Conservation (phyloP, 2,113 vertebrate species). For the Propithecus coquereli region DNA sequence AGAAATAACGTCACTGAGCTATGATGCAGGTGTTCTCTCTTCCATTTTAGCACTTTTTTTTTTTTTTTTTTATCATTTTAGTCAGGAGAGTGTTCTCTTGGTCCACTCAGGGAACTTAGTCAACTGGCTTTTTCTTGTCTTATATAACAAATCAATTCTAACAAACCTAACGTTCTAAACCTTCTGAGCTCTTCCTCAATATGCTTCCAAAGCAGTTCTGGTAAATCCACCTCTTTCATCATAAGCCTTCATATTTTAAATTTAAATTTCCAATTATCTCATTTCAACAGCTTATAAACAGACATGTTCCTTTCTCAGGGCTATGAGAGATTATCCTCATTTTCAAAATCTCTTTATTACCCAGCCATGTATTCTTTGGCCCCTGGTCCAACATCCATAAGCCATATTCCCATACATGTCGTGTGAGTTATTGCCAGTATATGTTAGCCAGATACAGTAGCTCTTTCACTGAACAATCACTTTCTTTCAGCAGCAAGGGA, state of each 20-base stretch:
- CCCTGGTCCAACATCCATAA: neutral
- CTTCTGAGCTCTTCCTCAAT: neutral
- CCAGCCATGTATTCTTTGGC: neutral
- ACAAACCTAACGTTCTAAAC: neutral
- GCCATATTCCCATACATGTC: neutral
- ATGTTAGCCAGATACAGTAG: neutral
- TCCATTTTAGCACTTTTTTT: neutral
- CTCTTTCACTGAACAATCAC: neutral
- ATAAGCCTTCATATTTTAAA: neutral
- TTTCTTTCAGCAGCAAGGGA: neutral
- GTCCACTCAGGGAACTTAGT: neutral
- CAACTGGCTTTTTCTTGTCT: neutral
- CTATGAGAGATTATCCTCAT: neutral
- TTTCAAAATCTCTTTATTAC: neutral
- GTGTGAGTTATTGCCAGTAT: neutral
- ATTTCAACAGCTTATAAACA: neutral
- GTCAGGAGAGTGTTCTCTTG: neutral
- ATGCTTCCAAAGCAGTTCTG: neutral
- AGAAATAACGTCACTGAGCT: neutral
- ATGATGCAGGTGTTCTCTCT: neutral
- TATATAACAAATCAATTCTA: neutral
- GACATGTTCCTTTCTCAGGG: neutral
- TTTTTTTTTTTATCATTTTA: neutral
- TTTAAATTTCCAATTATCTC: neutral
- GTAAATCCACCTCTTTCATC: neutral